These are phyloP conservation scores for Siderastrea siderea DNA, from an alignment of 92 coral and sea anemone species.

Conservation along the genomic window DNA sequence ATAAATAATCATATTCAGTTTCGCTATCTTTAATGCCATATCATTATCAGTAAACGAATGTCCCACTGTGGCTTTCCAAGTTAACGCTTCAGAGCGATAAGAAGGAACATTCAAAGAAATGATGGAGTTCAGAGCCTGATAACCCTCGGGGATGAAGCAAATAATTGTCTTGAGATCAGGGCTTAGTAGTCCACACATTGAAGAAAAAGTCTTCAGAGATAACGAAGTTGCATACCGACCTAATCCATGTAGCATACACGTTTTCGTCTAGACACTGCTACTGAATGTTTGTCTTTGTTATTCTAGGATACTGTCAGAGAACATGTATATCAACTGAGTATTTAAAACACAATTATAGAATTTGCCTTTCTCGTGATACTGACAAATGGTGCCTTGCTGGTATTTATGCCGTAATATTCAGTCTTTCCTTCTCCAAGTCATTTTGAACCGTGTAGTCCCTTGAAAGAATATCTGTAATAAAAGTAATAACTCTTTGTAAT, in stretches of 20 bases:
- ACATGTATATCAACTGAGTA: background rate
- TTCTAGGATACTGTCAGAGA: background rate
- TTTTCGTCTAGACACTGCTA: background rate
- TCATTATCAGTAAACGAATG: background rate
- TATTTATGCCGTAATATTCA: background rate
- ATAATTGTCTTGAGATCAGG: background rate
- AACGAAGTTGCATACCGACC: background rate
- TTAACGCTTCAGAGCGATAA: constrained; percentile 8
- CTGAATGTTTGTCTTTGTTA: background rate
- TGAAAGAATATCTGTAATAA: no score
- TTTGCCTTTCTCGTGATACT: background rate
- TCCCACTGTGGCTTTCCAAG: background rate
- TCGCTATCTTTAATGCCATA: background rate
- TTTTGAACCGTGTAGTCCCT: no score
- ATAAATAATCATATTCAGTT: constrained; percentile 17
- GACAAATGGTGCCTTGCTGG: background rate
- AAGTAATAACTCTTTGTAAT: no score
- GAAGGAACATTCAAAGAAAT: background rate
- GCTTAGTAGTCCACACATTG: background rate
- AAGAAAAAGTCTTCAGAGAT: background rate
- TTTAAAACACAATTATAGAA: background rate
- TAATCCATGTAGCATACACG: background rate
- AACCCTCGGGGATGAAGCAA: background rate
- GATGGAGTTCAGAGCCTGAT: background rate
- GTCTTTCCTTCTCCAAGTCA: no score